Base-by-base conservation (phyloP, 2,888 invertebrate genomes). In the Lydus trimaculatus region DNA sequence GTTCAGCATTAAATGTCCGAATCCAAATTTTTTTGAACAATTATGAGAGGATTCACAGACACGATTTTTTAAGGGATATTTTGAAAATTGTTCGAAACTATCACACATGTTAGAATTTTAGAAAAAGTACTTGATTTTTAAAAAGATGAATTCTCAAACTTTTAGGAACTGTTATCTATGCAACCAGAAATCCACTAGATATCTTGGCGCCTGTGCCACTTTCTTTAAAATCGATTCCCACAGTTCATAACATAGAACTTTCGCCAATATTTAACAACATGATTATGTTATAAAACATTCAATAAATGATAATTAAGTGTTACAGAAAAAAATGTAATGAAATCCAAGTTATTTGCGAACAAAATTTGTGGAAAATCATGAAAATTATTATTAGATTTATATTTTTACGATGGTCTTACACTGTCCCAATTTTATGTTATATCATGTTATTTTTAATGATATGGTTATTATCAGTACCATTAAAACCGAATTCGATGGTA, bases 361-460 rank as follows among this genome's bases (percentile, higher is more conserved):
- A 28, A 48, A 48, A 48, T 9, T 6, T 0, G n/a, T 43, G 43
- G 2, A 60, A 60, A 31, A 60, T 31, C 5, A 71, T 71, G 71
- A 68, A 61, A 70, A 60, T 70, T 52, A n/a, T 58, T 39, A 58
- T 33, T 13, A 60, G 5, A 20, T 60, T 60, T n/a, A 72, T 82
- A 64, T 82, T 82, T 70, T 74, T 83, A 67, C 83, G 88, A 72
- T 89, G 89, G 88, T 88, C 89, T 23, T 88, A 87, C 73, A 82
- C 86, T 64, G 86, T 88, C 71, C 87, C 89, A 69, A 83, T 88
- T 76, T 81, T 89, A 75, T 87, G 88, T 79, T 89, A 89, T 80
- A 80, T 88, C 70, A 83, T 85, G 72, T 88, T 89, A 79, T 87
- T 89, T 76, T 83, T 86, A 66, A 81, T 87, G 78, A 87, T 88